These are phyloP conservation scores for Distichodus sexfasciatus DNA, from an alignment of 2,797 vertebrate species.

Conservation along the genomic window DNA sequence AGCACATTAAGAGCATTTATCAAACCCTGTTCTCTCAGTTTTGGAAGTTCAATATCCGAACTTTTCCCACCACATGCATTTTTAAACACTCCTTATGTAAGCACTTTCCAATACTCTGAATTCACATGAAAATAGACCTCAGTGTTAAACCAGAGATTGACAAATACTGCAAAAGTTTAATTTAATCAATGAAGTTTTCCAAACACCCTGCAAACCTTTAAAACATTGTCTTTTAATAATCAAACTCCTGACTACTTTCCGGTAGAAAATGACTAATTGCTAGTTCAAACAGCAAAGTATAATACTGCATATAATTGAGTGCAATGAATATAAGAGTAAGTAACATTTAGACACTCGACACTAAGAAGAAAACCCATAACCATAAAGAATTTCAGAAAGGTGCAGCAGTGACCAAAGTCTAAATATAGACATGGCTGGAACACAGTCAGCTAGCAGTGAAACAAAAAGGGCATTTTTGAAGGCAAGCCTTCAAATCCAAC, in stretches of 20 bases:
- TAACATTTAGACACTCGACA: background rate
- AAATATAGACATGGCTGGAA: conserved; percentile 5
- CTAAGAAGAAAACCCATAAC: background rate
- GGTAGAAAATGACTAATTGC: too few relatives aligned
- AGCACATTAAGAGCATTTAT: conserved; percentile 26
- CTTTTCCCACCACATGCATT: conserved; percentile 27
- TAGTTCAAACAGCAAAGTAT: too few relatives aligned
- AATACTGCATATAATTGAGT: too few relatives aligned
- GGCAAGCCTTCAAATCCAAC: conserved; percentile 1
- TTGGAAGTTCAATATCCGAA: conserved; percentile 1
- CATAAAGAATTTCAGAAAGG: background rate
- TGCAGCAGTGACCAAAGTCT: background rate
- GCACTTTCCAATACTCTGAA: conserved; percentile 8
- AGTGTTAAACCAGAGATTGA: background rate
- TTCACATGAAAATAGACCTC: background rate
- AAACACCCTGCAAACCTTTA: too few relatives aligned
- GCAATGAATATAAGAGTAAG: too few relatives aligned
- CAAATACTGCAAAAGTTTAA: background rate
- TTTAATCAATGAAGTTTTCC: too few relatives aligned
- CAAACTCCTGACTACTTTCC: too few relatives aligned
- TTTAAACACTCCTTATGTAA: conserved; percentile 17
- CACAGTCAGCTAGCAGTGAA: background rate
- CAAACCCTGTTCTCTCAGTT: conserved; percentile 8
- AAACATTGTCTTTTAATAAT: too few relatives aligned
- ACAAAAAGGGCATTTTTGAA: conserved; percentile 6